Base-by-base conservation (phyloP, 2,888 invertebrate species). In the Ichneumoninae sp. region DNA sequence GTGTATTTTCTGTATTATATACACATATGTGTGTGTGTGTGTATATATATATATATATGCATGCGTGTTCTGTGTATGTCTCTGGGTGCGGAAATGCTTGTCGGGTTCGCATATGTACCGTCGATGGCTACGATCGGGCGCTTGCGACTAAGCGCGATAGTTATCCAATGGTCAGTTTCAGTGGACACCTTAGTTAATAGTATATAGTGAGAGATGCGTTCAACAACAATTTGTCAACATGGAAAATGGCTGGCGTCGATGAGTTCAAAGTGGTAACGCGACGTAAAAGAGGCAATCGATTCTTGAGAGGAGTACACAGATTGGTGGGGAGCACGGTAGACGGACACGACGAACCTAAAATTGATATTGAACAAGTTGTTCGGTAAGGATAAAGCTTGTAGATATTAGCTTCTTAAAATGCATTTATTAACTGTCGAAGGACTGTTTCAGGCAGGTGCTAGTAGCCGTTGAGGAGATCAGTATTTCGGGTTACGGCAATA, bases 401-500 rank as follows among this genome's bases (percentile, higher is more conserved):
- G 36, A 65, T n/a, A 47, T 54, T 19, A 54, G 3, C n/a, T 22
- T 22, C n/a, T 3, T n/a, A 10, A 8, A 19, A n/a, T 19, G 50
- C 30, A 13, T 54, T 26, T 2, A 26, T 30, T 60, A n/a, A 7
- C 3, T 0, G 44, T 44, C n/a, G n/a, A 47, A 10, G n/a, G 10
- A 69, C 77, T 78, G 40, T 94, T 93, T 87, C 90, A 94, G 94
- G 81, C 91, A 91, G 54, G 90, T 94, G 44, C 84, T 89, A 75
- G 88, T 89, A 47, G 94, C 94, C 1, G 92, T 93, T 85, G 81
- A 89, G 79, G 94, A 94, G 82, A 88, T 95, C 65, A 85, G 87
- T 78, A 85, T 90, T 57, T 94, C 94, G 0, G 93, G 94, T 76
- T 93, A 94, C 75, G 93, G 91, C 85, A 90, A 91, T 60, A 93